phyloP scores from a whole-genome alignment of 2,797 vertebrate genomes.

The Mormyrus proboscirostris region DNA sequence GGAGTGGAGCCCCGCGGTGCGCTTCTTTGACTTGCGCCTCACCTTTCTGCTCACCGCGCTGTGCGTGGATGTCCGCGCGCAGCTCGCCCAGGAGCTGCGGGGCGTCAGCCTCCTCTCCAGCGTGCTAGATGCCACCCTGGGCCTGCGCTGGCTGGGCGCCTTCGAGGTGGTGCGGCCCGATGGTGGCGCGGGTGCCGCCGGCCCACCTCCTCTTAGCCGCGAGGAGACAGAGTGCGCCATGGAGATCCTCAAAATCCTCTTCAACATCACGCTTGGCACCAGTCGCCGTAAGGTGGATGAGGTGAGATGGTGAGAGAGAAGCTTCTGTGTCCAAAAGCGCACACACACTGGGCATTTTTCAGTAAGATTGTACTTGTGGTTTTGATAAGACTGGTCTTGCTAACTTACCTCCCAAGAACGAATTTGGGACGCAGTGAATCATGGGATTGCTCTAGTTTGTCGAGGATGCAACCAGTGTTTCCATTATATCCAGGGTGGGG shows the following conservation, averaged over 20 bases:
- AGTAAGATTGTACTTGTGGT: not conserved
- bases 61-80: conserved; percentile 69
- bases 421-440: not conserved
- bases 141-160: conserved; percentile 63
- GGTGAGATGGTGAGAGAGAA: conserved; percentile 51
- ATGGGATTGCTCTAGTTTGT: not conserved
- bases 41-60: conserved; percentile 81
- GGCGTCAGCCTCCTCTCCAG: conserved; percentile 74
- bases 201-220: conserved; percentile 60
- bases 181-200: conserved; percentile 33
- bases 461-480: not conserved
- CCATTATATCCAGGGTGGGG: not conserved
- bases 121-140: conserved; percentile 71
- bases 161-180: conserved; percentile 60
- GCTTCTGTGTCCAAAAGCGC: not conserved
- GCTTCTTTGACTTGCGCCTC: conserved; percentile 82
- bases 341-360: not conserved
- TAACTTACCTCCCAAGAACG: not conserved
- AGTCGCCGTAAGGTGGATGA: conserved; percentile 72
- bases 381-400: not conserved
- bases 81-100: conserved; percentile 74
- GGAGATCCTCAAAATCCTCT: conserved; percentile 90
- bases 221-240: conserved; percentile 76
- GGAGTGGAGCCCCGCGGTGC: conserved; percentile 72
- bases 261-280: conserved; percentile 84